phyloP scores from a whole-genome alignment of 2,113 vertebrate species.

The Phylloscopus whistleri region DNA sequence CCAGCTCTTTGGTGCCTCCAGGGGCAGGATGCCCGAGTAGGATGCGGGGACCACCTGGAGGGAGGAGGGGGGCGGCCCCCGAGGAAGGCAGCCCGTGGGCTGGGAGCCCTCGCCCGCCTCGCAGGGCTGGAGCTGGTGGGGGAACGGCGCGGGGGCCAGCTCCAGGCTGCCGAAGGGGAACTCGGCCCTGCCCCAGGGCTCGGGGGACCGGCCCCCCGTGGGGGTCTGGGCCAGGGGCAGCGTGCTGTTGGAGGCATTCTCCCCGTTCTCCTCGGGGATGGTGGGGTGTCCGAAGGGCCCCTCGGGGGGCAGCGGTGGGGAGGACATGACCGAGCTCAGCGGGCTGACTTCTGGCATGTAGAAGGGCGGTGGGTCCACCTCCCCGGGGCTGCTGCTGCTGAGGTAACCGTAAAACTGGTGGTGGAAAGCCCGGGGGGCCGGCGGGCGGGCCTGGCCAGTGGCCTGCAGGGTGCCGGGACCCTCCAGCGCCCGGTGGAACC shows the following conservation, averaged over 20 bases:
- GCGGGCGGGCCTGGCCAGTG: conserved; percentile 89
- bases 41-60: conserved; percentile 89
- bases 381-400: conserved; percentile 88
- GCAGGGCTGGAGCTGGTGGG: conserved; percentile 84
- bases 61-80: conserved; percentile 82
- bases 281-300: conserved; percentile 92
- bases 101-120: conserved; percentile 85
- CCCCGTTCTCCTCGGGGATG: conserved; percentile 92
- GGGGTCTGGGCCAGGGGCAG: conserved; percentile 94
- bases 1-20: conserved; percentile 92
- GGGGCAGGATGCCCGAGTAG: conserved; percentile 91
- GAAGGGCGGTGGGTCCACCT: conserved; percentile 94
- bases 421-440: conserved; percentile 89
- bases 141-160: conserved; percentile 87
- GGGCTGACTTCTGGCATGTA: conserved; percentile 99
- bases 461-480: conserved; percentile 88
- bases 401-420: conserved; percentile 96
- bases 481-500: conserved; percentile 90
- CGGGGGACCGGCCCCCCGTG: conserved; percentile 89
- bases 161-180: conserved; percentile 91
- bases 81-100: conserved; percentile 74
- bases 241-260: conserved; percentile 91
- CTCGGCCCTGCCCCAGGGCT: conserved; percentile 91
- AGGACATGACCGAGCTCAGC: conserved; percentile 94
- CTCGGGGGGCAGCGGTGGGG: conserved; percentile 85